A percentile compares a stretch with the other conserved stretches of the same genome.
These are phyloP conservation scores for Apus apus DNA, from an alignment of 2,113 vertebrate species.

Conservation along the genomic window DNA sequence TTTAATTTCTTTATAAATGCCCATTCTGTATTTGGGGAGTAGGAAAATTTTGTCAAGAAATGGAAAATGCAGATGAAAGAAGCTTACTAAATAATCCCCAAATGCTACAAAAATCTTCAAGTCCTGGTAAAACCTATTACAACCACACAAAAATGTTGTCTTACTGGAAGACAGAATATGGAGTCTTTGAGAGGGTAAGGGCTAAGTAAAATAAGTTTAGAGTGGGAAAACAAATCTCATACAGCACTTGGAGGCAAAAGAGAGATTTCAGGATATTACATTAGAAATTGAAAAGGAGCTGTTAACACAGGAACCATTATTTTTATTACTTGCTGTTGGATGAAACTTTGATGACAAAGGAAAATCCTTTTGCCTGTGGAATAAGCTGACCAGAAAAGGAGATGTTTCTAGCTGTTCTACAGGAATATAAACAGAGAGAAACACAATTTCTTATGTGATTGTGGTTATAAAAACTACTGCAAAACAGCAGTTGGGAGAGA, in stretches of 20 bases:
- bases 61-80: neutral
- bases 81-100: neutral
- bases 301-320: neutral
- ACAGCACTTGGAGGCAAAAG: neutral
- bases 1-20: neutral
- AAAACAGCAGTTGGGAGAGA: neutral
- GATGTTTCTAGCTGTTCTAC: neutral
- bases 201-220: neutral
- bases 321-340: neutral
- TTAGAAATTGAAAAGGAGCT: neutral
- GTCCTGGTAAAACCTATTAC: neutral
- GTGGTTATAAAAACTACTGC: neutral
- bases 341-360: neutral
- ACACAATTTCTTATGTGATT: neutral
- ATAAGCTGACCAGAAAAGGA: neutral
- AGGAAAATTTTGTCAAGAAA: neutral
- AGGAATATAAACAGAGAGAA: neutral
- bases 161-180: neutral
- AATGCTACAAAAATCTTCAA: neutral
- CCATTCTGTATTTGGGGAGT: neutral
- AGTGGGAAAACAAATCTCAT: neutral
- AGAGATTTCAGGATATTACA: neutral
- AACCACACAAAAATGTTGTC: neutral
- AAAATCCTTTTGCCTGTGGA: neutral
- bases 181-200: neutral